Evolutionary conservation across 2,113 vertebrate species (phyloP), one percentile per base, ranked within the genome.

Genomic region (Charadrius vociferus): DNA sequence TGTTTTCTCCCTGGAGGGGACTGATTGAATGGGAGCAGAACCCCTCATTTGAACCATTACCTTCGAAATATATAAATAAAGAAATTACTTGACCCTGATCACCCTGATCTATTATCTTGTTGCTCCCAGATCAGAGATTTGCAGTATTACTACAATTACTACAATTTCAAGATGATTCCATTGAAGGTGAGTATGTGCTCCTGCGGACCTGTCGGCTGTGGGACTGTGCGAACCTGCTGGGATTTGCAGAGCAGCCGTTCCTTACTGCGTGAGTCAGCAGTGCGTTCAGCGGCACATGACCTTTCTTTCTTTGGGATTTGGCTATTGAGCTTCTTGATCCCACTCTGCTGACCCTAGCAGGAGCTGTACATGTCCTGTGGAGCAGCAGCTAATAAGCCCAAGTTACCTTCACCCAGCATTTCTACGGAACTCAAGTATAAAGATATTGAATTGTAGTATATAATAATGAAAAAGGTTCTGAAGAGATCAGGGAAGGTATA

Each of bases 201-300:
- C 43, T 41, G 67, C 36, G 61, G 32, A 17, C 26, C 36, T 4
- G 0, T 21, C 0, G 0, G 49, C 62, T 58, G 68, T 30, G n/a
- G 91, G 65, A n/a, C 73, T 90, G 56, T 2, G 0, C 73, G 36
- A 93, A 49, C 81, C 90, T 89, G 41, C 65, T 85, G 70, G 86
- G 89, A 78, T 95, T 93, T 91, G 78, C 84, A 65, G 89, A 71
- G 24, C 70, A 70, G 20, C 12, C 0, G 0, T 88, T 81, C n/a
- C 63, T 79, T 84, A 81, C 89, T 71, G 70, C 0, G 0, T 81
- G 68, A 95, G 77, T 96, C 94, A 94, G 89, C 72, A 88, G 63
- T 10, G 3, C 27, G 37, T 37, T 92, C 72, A 50, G 91, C 73
- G 85, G 70, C 89, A 58, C 3, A 8, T 3, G 11, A 79, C 65